Conservation (phyloP, 2,113 vertebrate genomes). For the Burhinus oedicnemus region DNA sequence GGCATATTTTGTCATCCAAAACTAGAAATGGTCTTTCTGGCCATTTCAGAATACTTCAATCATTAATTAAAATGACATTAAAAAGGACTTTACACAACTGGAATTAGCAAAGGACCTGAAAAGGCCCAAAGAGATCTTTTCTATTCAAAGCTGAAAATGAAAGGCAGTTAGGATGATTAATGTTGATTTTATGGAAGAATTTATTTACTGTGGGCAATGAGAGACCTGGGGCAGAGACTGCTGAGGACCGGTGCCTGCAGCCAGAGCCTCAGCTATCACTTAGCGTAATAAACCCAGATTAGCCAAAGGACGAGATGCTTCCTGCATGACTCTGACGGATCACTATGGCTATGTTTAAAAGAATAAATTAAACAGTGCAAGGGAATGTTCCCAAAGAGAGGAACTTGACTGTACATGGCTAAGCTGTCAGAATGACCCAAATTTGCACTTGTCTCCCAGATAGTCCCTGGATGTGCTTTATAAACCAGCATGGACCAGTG, state of each 20-base stretch:
- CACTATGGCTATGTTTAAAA: not conserved
- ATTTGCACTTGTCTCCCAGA: not conserved
- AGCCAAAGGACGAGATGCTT: not conserved
- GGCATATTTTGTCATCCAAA: not conserved
- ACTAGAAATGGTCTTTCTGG: not conserved
- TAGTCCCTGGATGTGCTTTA: not conserved
- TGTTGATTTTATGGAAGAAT: not conserved
- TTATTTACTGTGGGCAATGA: not conserved
- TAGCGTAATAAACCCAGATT: not conserved
- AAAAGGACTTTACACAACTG: not conserved
- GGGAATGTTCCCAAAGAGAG: not conserved
- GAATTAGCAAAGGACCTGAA: not conserved
- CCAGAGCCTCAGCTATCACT: not conserved
- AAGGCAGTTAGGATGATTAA: not conserved
- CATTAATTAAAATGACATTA: not conserved
- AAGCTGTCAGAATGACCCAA: not conserved
- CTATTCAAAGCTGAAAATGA: not conserved
- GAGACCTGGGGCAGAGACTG: not conserved
- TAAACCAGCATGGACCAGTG: not conserved
- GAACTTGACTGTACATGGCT: not conserved
- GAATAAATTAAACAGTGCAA: not conserved
- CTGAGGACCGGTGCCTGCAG: not conserved
- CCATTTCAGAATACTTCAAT: not conserved
- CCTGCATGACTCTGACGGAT: not conserved
- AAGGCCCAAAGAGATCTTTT: not conserved